Evolutionary conservation across 2,888 invertebrate genomes (phyloP).

Genomic region (Drosophila pullipes): DNA sequence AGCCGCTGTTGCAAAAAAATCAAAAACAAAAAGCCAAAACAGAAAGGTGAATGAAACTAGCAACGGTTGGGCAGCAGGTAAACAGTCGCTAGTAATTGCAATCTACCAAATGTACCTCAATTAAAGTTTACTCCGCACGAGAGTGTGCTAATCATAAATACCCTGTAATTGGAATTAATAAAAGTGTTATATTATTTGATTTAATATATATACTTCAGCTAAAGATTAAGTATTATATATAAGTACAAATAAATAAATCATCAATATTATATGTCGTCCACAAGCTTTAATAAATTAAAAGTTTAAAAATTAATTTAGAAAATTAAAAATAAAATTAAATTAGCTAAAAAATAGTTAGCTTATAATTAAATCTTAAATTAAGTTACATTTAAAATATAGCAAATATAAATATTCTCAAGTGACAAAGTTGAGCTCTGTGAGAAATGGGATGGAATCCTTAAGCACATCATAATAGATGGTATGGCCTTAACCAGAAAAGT

Average conservation of each 20-base stretch:
- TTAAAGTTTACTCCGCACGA: neutral
- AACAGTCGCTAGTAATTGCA: constrained; percentile 22
- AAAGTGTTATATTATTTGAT: neutral
- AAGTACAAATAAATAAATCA: neutral
- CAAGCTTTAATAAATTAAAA: neutral
- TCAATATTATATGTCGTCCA: neutral
- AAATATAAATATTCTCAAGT: neutral
- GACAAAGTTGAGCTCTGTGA: neutral
- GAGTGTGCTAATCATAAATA: neutral
- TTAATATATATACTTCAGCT: neutral
- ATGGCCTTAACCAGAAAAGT: neutral
- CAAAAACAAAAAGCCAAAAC: constrained; percentile 13
- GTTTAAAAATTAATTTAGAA: neutral
- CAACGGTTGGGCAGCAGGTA: constrained; percentile 23
- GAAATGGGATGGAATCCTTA: neutral
- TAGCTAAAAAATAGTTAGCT: neutral
- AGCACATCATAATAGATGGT: neutral
- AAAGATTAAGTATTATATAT: neutral
- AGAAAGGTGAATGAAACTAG: constrained; percentile 57
- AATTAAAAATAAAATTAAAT: neutral
- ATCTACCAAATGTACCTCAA: constrained; percentile 2
- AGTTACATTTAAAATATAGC: neutral
- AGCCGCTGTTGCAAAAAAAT: constrained; percentile 6
- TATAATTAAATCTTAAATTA: neutral
- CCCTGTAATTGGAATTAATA: neutral